phyloP scores from a whole-genome alignment of 2,113 vertebrate genomes.

The Protobothrops flavoviridis region DNA sequence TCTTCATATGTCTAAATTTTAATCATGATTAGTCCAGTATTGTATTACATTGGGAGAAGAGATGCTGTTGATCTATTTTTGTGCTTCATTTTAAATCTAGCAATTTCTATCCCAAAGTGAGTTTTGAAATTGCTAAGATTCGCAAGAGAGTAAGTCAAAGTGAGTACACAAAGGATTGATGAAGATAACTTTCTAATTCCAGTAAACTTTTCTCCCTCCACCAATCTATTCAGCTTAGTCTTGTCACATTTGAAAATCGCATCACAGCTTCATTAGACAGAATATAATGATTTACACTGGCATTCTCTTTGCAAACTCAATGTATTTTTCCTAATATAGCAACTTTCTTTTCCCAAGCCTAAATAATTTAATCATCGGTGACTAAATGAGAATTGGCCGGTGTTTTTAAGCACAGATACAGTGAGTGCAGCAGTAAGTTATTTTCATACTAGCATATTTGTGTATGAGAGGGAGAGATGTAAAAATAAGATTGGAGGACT shows the following conservation, averaged over 20 bases:
- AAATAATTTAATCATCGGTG: not conserved
- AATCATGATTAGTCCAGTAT: not conserved
- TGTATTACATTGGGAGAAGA: not conserved
- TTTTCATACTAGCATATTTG: slow-evolving; percentile 53
- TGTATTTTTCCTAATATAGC: not conserved
- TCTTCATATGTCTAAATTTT: not conserved
- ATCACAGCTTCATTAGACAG: not conserved
- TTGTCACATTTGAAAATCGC: not conserved
- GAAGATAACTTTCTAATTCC: not conserved
- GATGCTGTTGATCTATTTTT: not conserved
- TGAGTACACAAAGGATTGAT: not conserved
- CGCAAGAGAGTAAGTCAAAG: not conserved
- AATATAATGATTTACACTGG: not conserved
- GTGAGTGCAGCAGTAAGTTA: not conserved
- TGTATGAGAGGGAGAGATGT: slow-evolving; percentile 23
- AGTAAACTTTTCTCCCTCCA: too few relatives aligned
- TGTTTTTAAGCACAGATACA: not conserved
- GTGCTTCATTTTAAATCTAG: not conserved
- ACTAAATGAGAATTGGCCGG: not conserved
- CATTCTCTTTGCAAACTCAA: not conserved
- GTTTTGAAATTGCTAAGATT: not conserved
- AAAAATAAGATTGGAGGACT: not conserved
- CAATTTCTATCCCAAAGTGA: not conserved
- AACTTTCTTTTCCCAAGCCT: not conserved
- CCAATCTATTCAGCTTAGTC: not conserved